A percentile compares a stretch with the other conserved stretches of the same genome.
Conservation (phyloP, 2,113 vertebrate genomes). For the Cyprinodon brontotheroides region DNA sequence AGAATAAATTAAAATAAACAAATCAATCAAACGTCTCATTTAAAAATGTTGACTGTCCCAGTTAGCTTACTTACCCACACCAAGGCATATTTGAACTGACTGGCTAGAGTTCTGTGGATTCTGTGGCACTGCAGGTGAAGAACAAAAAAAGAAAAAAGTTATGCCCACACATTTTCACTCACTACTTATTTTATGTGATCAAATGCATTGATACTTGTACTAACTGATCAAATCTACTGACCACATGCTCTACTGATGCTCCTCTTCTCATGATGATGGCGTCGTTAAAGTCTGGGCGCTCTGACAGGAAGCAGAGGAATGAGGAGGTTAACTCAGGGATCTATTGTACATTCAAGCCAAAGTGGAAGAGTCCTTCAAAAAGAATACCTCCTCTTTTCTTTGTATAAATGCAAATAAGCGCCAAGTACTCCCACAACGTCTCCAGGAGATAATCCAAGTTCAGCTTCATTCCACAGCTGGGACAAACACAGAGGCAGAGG, state of each 20-base stretch:
- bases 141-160: neutral
- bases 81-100: constrained; percentile 97
- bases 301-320: constrained; percentile 67
- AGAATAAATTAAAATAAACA: too few species aligned
- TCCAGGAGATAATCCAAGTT: constrained; percentile 96
- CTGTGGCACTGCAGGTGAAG: constrained; percentile 87
- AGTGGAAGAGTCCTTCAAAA: neutral
- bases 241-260: constrained; percentile 95
- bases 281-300: constrained; percentile 94
- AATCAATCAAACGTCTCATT: neutral
- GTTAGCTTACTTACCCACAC: constrained; percentile 90
- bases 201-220: neutral
- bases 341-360: neutral
- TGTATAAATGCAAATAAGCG: constrained; percentile 96
- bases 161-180: neutral
- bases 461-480: constrained; percentile 96
- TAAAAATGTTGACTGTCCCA: too few species aligned
- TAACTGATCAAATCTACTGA: constrained; percentile 64
- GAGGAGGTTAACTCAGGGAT: neutral
- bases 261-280: constrained; percentile 96
- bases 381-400: constrained; percentile 95
- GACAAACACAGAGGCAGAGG: neutral
- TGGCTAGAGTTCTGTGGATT: constrained; percentile 93
- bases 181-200: neutral
- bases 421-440: constrained; percentile 93